Evolutionary conservation across 2,888 invertebrate species (phyloP).

Genomic region (Heliconius hortense): DNA sequence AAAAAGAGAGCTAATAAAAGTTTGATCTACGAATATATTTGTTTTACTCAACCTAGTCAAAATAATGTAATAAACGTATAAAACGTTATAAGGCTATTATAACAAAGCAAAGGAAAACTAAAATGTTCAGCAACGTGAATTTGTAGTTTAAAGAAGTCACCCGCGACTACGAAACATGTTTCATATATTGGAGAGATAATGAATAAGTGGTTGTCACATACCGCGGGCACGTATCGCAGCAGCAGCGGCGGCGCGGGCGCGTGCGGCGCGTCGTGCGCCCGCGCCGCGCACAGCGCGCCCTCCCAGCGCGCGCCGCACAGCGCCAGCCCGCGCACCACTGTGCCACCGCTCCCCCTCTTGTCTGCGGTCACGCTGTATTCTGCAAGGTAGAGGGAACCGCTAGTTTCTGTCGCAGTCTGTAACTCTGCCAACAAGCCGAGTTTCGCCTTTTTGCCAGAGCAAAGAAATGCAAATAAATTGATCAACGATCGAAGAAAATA

Average conservation of each 20-base stretch:
- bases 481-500: neutral
- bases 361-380: neutral
- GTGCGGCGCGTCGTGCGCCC: slow-evolving; percentile 52
- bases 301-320: slow-evolving; percentile 56
- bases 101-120: too few species aligned
- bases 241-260: slow-evolving; percentile 62
- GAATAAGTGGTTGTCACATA: too few species aligned
- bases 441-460: neutral
- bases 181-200: too few species aligned
- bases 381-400: neutral
- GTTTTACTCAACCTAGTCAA: too few species aligned
- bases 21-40: too few species aligned
- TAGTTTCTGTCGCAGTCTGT: neutral
- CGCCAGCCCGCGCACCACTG: slow-evolving; percentile 56
- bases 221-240: slow-evolving; percentile 49
- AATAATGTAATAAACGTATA: too few species aligned
- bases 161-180: too few species aligned
- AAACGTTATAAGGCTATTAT: too few species aligned
- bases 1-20: too few species aligned
- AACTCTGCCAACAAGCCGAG: neutral
- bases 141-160: too few species aligned
- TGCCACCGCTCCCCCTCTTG: slow-evolving; percentile 29
- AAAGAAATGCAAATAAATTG: neutral
- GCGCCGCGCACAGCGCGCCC: slow-evolving; percentile 47
- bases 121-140: too few species aligned